phyloP scores from a whole-genome alignment of 2,888 invertebrate genomes.

The Ectemnius continuus region DNA sequence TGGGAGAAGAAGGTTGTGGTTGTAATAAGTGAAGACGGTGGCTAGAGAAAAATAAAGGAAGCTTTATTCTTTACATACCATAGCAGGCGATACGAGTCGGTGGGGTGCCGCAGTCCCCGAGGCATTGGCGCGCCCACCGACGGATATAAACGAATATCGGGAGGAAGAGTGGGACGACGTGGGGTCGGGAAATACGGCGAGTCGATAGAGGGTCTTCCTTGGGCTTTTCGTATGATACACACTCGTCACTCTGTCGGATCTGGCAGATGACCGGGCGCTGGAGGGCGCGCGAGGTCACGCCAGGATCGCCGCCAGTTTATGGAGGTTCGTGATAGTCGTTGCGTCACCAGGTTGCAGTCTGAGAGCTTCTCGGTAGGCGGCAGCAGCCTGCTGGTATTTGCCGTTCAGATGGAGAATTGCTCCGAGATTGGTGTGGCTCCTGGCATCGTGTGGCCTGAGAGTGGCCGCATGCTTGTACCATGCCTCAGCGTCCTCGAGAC shows the following conservation, averaged over 20 bases:
- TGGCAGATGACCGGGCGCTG: constrained; percentile 6
- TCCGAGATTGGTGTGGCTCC: constrained; percentile 95
- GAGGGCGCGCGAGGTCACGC: constrained; percentile 77
- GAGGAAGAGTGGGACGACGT: constrained; percentile 61
- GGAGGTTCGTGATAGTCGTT: constrained; percentile 92
- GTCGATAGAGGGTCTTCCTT: constrained; percentile 44
- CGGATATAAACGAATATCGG: constrained; percentile 71
- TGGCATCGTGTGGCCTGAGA: constrained; percentile 85
- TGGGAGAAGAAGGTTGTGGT: neutral
- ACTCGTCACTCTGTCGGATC: constrained; percentile 24
- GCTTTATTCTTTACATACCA: constrained; percentile 74
- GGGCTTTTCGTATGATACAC: constrained; percentile 45
- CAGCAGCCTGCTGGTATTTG: constrained; percentile 91
- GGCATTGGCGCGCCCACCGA: constrained; percentile 58
- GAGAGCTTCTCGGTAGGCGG: constrained; percentile 91
- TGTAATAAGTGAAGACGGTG: constrained; percentile 22
- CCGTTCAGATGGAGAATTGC: constrained; percentile 96
- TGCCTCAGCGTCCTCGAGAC: constrained; percentile 89
- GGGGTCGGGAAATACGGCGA: constrained; percentile 52
- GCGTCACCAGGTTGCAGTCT: constrained; percentile 92
- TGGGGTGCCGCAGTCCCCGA: constrained; percentile 55
- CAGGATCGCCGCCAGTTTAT: constrained; percentile 83
- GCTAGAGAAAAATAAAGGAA: constrained; percentile 74
- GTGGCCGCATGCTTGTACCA: constrained; percentile 88
- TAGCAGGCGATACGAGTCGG: constrained; percentile 72